A percentile compares a stretch with the other conserved stretches of the same genome.
Evolutionary conservation across 2,888 invertebrate species (phyloP).

Genomic region (Tortricodes alternella): DNA sequence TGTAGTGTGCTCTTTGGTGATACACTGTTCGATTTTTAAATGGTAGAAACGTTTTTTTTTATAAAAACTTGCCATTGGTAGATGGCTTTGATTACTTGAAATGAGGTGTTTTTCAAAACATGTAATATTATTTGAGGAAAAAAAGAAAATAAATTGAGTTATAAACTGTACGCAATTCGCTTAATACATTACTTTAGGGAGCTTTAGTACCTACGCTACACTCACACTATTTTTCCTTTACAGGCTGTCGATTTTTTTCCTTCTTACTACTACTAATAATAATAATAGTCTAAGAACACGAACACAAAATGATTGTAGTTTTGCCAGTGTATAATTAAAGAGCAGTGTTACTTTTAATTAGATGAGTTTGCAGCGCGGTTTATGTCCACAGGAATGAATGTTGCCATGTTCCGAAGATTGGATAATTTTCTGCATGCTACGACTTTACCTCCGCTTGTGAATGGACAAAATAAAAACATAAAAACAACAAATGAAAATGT

Average conservation of each 20-base stretch:
- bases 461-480: constrained; percentile 3
- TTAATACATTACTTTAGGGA: too few relatives aligned
- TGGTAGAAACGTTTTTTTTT: constrained; percentile 2
- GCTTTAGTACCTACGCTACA: too few relatives aligned
- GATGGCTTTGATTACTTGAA: neutral
- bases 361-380: constrained; percentile 52
- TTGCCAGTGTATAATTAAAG: constrained; percentile 29
- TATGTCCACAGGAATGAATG: constrained; percentile 79
- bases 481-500: too few relatives aligned
- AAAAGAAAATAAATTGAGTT: too few relatives aligned
- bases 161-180: too few relatives aligned
- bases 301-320: neutral
- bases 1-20: constrained; percentile 19
- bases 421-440: constrained; percentile 60
- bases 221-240: too few relatives aligned
- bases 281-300: neutral
- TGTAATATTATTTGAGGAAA: too few relatives aligned
- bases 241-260: too few relatives aligned
- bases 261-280: too few relatives aligned
- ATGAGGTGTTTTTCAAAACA: too few relatives aligned
- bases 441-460: constrained; percentile 4
- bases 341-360: constrained; percentile 27
- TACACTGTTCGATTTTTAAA: constrained; percentile 10
- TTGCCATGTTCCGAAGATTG: constrained; percentile 72
- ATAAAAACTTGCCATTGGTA: neutral